Base-by-base conservation (phyloP, 2,113 vertebrate species). In the Pelmatolapia mariae region DNA sequence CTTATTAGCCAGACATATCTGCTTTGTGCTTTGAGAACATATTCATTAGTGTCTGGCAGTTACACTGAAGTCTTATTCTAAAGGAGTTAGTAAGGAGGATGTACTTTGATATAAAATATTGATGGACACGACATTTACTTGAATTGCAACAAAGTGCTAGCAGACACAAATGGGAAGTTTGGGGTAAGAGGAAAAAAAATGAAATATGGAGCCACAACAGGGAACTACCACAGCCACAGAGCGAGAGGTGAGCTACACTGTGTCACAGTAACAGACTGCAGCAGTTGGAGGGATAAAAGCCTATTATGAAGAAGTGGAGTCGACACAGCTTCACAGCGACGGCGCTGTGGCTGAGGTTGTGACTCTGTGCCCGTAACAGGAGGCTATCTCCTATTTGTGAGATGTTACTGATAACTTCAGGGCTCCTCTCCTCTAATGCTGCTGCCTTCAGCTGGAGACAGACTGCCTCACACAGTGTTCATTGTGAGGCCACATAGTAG, bases 71-170 rank as follows among this genome's bases (percentile, higher is more conserved):
- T 54, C n/a, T 50, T 82, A 45, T 85, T 91, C 57, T 85, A 59
- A 83, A 90, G 89, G 54, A 63, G 82, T 78, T 83, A 85, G 68
- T 52, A 91, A 86, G 87, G 71, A 63, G 85, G 86, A 87, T 90
- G 91, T 87, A 92, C 87, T 92, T 89, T 89, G 57, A 92, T 82
- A 94, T 96, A 80, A 96, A 96, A 95, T 95, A 95, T 96, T 96
- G 90, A 96, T 94, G 80, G 68, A 36, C 11, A 71, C 38, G 78
- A 91, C 91, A 86, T 94, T 91, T 84, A 68, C 80, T 87, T 91
- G 90, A 93, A 93, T 91, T 91, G 86, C 73, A 93, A 90, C 93
- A 92, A 88, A 93, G 89, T 85, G 73, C 86, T 90, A 13, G 29
- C 85, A 89, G 89, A 91, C 85, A 83, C 59, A 89, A 87, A 53